phyloP scores from a whole-genome alignment of 2,888 invertebrate species.

The Heliconius charithonia region DNA sequence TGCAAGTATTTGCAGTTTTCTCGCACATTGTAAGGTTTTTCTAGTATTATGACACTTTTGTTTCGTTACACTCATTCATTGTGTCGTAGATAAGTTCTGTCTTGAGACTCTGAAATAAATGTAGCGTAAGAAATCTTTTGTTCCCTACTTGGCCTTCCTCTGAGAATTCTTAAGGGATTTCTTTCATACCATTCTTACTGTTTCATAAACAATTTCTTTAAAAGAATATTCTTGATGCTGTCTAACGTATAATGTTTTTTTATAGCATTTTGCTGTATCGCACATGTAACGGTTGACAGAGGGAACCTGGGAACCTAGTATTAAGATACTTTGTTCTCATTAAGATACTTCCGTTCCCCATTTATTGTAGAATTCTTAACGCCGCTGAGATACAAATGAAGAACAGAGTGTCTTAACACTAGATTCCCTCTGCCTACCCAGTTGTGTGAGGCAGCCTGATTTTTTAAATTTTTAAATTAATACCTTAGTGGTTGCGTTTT shows the following conservation, averaged over 20 bases:
- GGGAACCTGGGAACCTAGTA: too few species aligned
- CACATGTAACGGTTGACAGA: too few species aligned
- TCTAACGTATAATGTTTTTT: not conserved
- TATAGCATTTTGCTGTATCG: too few species aligned
- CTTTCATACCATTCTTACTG: conserved; percentile 3
- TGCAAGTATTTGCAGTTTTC: not conserved
- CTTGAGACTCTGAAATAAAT: conserved; percentile 22
- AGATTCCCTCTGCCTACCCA: too few species aligned
- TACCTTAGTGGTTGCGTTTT: not conserved
- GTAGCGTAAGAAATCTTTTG: conserved; percentile 23
- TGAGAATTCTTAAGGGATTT: conserved; percentile 16
- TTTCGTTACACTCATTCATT: conserved; percentile 20
- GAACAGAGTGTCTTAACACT: too few species aligned
- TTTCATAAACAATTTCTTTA: conserved; percentile 7
- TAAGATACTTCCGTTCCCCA: too few species aligned
- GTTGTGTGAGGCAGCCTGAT: too few species aligned
- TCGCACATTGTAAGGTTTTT: conserved; percentile 1
- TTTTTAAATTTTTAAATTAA: too few species aligned
- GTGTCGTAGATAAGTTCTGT: conserved; percentile 17
- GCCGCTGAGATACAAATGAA: too few species aligned
- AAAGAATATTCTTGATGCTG: not conserved
- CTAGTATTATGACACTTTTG: conserved; percentile 13
- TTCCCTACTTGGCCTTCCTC: conserved; percentile 26
- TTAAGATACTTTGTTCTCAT: too few species aligned
- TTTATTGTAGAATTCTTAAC: too few species aligned